Evolutionary conservation across 2,888 invertebrate species (phyloP).

Genomic region (Tetanocera ferruginea): DNA sequence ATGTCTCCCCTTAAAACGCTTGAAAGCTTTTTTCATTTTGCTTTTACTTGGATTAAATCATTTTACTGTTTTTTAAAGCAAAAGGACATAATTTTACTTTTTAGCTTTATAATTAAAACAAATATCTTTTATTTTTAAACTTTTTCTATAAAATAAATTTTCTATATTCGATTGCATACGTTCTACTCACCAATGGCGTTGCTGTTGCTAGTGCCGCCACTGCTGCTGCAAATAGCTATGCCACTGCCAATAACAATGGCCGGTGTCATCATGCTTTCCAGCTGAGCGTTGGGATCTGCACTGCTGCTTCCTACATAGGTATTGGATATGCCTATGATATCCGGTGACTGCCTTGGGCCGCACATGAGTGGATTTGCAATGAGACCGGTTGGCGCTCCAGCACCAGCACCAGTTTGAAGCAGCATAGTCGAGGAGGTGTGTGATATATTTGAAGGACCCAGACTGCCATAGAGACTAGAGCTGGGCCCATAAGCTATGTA

Average conservation of each 20-base stretch:
- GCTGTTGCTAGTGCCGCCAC: conserved; percentile 51
- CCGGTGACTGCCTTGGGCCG: conserved; percentile 65
- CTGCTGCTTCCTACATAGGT: conserved; percentile 43
- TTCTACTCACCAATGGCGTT: conserved; percentile 56
- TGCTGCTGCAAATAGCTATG: conserved; percentile 50
- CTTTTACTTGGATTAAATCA: no score
- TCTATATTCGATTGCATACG: no score
- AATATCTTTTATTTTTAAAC: no score
- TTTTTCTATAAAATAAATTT: no score
- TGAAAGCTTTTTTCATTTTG: no score
- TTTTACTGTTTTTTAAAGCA: no score
- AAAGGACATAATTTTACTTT: no score
- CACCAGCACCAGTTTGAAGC: conserved; percentile 47
- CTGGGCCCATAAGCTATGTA: conserved; percentile 67
- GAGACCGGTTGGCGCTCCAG: conserved; percentile 42
- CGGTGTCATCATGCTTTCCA: conserved; percentile 58
- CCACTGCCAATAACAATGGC: conserved; percentile 59
- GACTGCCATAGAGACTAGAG: conserved; percentile 63
- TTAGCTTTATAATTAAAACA: no score
- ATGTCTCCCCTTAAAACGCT: no score
- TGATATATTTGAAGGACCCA: conserved; percentile 61
- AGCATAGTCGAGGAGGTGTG: conserved; percentile 60
- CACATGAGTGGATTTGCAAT: conserved; percentile 53
- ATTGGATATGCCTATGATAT: conserved; percentile 64
- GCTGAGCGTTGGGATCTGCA: conserved; percentile 30